phyloP scores from a whole-genome alignment of 2,888 invertebrate species.

The Muscina levida region DNA sequence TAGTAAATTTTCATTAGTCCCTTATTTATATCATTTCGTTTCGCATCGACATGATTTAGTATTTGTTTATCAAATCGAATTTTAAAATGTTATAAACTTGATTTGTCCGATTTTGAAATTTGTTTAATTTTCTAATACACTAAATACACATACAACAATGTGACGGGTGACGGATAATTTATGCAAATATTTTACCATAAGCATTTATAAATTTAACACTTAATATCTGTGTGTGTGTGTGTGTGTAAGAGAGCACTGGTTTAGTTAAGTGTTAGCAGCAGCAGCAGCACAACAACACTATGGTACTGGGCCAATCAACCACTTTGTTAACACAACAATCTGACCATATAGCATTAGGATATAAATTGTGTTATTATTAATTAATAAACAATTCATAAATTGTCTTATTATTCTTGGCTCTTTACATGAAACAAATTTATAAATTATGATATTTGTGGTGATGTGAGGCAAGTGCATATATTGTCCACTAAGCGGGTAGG shows the following conservation, averaged over 20 bases:
- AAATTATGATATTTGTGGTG: not conserved
- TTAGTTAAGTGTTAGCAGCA: too few species aligned
- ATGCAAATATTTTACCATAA: slow-evolving; percentile 47
- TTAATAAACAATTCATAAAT: slow-evolving; percentile 49
- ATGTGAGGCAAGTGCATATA: too few species aligned
- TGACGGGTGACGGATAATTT: slow-evolving; percentile 16
- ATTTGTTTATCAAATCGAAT: slow-evolving; percentile 21
- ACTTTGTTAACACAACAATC: too few species aligned
- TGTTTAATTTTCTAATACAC: too few species aligned
- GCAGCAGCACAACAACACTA: too few species aligned
- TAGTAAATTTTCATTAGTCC: slow-evolving; percentile 4
- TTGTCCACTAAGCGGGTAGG: too few species aligned
- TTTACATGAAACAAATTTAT: slow-evolving; percentile 42
- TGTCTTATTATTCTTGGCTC: slow-evolving; percentile 25
- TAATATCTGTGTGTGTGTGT: too few species aligned
- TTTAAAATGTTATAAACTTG: slow-evolving; percentile 31
- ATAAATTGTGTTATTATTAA: slow-evolving; percentile 44
- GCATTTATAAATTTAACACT: slow-evolving; percentile 61
- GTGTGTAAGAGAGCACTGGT: too few species aligned
- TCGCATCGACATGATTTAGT: slow-evolving; percentile 26
- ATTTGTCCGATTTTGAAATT: slow-evolving; percentile 37
- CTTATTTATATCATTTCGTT: not conserved
- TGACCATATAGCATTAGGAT: slow-evolving; percentile 26
- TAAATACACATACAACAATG: not conserved
- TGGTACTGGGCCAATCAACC: too few species aligned